Base-by-base conservation (phyloP, 2,888 invertebrate genomes). In the Aphodius sticticus region DNA sequence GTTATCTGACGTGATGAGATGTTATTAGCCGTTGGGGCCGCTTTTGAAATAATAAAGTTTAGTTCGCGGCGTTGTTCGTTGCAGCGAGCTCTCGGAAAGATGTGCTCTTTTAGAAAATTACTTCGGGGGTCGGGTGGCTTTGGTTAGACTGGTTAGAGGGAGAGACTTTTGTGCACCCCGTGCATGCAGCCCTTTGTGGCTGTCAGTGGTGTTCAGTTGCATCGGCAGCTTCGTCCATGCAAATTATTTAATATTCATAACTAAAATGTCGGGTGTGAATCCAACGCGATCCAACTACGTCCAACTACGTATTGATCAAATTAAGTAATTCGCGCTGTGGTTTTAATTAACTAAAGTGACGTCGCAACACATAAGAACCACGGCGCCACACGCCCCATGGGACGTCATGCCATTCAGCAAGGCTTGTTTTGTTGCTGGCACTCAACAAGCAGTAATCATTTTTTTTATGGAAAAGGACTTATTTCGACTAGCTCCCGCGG, bases 91-190 rank as follows among this genome's bases (percentile, higher is more conserved):
- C 12, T 53, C 9, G 53, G 7, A 53, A 53, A 53, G 53, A 53
- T 53, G 53, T 53, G 53, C 53, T 53, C 53, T 53, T 53, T 53
- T 53, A 53, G 53, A 53, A 53, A 53, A 53, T 53, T 53, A 53
- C 53, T 53, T 53, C 53, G 53, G 53, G 53, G 53, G 53, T 53
- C 53, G 53, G 53, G 53, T 53, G 7, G 53, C 53, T 53, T 53
- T 53, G 53, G 53, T 53, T 53, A 0, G 53, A 53, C 26, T 26
- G 26, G 26, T 26, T 26, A 26, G 26, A 12, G 53, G 53, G 53
- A 53, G 53, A 53, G 53, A 53, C 53, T 53, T 53, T 53, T 53
- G 53, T 53, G 53, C 12, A 5, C 9, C 53, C 53, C 53, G 38
- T 53, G 53, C 53, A 53, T 53, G 53, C 2, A 53, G 9, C 53